Conservation (phyloP, 2,888 invertebrate genomes). For the Tiliacea aurago region DNA sequence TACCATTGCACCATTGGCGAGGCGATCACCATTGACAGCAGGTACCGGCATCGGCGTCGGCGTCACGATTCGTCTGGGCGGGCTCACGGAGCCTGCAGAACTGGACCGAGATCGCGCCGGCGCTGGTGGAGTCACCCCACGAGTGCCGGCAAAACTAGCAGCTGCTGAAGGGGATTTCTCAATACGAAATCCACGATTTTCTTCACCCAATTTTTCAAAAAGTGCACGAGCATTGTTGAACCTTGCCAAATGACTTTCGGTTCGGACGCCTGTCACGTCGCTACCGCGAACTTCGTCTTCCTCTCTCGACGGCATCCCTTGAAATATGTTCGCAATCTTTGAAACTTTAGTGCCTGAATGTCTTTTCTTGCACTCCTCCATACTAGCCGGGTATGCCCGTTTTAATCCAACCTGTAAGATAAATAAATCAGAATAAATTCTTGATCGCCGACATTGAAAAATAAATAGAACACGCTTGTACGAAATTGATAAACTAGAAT, state of each 20-base stretch:
- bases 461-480: slow-evolving; percentile 77
- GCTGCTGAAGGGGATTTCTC: slow-evolving; percentile 91
- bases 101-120: slow-evolving; percentile 92
- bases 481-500: slow-evolving; percentile 79
- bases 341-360: slow-evolving; percentile 95
- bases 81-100: slow-evolving; percentile 92
- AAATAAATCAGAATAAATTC: slow-evolving; percentile 75
- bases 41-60: slow-evolving; percentile 86
- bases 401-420: slow-evolving; percentile 88
- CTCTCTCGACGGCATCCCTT: slow-evolving; percentile 92
- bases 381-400: slow-evolving; percentile 89
- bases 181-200: slow-evolving; percentile 91
- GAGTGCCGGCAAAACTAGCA: slow-evolving; percentile 90
- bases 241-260: slow-evolving; percentile 97
- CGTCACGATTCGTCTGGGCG: slow-evolving; percentile 89
- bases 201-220: slow-evolving; percentile 96
- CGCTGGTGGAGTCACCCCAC: slow-evolving; percentile 88
- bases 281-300: slow-evolving; percentile 88
- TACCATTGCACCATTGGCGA: slow-evolving; percentile 86
- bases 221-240: slow-evolving; percentile 97
- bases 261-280: slow-evolving; percentile 94
- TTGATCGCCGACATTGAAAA: slow-evolving; percentile 67
- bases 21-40: slow-evolving; percentile 82
- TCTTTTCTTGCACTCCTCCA: slow-evolving; percentile 93
- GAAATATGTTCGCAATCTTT: slow-evolving; percentile 97